phyloP scores from a whole-genome alignment of 2,113 vertebrate species.

The Garra rufa region DNA sequence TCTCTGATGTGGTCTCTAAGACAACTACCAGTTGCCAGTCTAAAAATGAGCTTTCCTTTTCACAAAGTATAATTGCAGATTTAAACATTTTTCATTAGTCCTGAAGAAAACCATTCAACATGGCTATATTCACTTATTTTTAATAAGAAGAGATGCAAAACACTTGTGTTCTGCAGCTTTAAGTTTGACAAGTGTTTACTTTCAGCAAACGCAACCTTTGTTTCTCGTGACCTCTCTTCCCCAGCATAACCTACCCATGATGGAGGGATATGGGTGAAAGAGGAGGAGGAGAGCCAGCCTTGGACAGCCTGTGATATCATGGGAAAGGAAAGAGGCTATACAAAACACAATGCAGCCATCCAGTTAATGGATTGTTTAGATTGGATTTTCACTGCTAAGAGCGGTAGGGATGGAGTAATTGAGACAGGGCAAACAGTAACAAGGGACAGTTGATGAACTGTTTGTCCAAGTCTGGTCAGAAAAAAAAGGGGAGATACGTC shows the following conservation, averaged over 20 bases:
- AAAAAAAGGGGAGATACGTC: background rate
- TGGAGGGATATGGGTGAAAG: conserved; percentile 3
- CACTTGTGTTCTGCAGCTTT: background rate
- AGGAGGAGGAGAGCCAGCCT: conserved; percentile 41
- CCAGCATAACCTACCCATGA: background rate
- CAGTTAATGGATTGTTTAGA: conserved; percentile 56
- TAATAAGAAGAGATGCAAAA: background rate
- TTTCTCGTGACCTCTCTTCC: conserved; percentile 5
- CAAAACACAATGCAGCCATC: conserved; percentile 51
- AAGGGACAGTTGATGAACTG: conserved; percentile 5
- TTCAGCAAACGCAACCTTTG: background rate
- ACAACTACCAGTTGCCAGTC: conserved; percentile 29
- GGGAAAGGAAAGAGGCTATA: conserved; percentile 67
- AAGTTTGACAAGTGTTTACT: too few relatives aligned
- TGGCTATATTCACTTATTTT: background rate
- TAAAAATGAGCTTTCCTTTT: conserved; percentile 33
- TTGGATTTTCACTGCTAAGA: conserved; percentile 44
- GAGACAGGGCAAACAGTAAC: background rate
- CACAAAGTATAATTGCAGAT: conserved; percentile 46
- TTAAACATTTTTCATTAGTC: background rate
- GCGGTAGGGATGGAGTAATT: conserved; percentile 17
- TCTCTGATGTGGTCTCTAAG: conserved; percentile 40
- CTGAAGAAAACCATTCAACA: background rate
- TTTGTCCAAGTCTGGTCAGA: background rate
- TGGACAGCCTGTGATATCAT: conserved; percentile 67